Base-by-base conservation (phyloP, 2,113 vertebrate genomes). In the Todiramphus saurophagus region DNA sequence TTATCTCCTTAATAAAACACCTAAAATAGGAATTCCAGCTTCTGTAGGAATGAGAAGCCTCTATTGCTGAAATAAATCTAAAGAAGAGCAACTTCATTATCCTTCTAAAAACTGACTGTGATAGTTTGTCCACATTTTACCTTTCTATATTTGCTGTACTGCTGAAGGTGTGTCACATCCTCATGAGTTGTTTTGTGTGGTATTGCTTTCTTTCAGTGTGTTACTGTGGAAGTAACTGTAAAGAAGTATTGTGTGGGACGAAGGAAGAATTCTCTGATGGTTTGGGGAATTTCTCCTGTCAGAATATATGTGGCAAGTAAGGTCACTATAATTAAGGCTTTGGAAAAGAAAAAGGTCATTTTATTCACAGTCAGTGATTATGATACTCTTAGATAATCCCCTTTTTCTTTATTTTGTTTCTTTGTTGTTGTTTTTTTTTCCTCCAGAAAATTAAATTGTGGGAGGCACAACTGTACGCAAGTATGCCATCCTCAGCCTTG, bases 231-330 rank as follows among this genome's bases (percentile, higher is more conserved):
- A 98, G 94, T 53, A 98, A 84, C n/a, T 97, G 97, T 50, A 98
- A 98, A 77, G 97, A 99, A 76, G 98, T 98, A 41, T 95, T 97
- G 19, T 99, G 99, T 96, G 99, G 99, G 78, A 98, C 98, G 39
- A 98, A 99, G 73, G 95, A 97, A 88, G 98, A 98, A 27, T 97
- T 97, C 58, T 99, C 98, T 89, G 98, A 99, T 24, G 98, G 98
- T 94, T 98, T 96, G 31, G 99, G 99, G 77, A 98, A 98, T 96
- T 99, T 99, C 96, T 98, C 98, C 28, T 99, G 99, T 97, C 98
- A 98, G 83, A 99, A 99, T 89, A 97, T 93, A 51, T 99, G 99
- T 98, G 98, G 98, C 94, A 99, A 98, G 99, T 99, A 98, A 99
- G 99, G 67, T 82, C 76, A n/a, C 73, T 82, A 7, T 24, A 77